A percentile compares a stretch with the other conserved stretches of the same genome.
phyloP scores from a whole-genome alignment of 2,888 invertebrate genomes.

The Neoitamus cyanurus region DNA sequence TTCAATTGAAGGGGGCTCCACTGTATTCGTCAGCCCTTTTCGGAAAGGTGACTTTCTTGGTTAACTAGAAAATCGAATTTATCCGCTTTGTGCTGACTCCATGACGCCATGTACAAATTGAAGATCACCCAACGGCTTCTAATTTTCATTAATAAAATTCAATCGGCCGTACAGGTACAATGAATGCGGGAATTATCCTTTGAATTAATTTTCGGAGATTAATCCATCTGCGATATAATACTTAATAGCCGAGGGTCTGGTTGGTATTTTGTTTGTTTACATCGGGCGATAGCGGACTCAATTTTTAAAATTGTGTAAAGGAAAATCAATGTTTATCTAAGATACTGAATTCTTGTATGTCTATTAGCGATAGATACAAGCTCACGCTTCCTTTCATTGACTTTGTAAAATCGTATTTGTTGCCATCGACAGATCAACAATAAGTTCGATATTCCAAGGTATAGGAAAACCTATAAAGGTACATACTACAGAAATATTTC shows the following conservation, averaged over 20 bases:
- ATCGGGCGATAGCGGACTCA: no score
- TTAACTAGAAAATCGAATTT: background rate
- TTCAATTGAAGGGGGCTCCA: background rate
- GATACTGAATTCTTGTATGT: no score
- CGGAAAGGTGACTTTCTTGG: background rate
- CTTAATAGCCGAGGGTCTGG: background rate
- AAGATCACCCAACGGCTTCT: background rate
- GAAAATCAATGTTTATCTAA: no score
- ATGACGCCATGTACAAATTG: background rate
- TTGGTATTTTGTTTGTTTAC: no score
- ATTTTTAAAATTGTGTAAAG: no score
- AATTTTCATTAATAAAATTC: slow-evolving; percentile 1
- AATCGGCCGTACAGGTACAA: background rate
- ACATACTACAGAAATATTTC: no score
- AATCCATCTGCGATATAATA: background rate
- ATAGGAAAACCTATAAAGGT: no score
- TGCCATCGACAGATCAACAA: no score
- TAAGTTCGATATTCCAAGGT: no score
- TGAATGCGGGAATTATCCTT: background rate
- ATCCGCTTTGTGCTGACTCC: background rate
- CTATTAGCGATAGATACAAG: no score
- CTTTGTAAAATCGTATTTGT: no score
- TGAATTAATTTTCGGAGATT: background rate
- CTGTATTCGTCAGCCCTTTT: background rate
- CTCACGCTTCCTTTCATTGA: no score